A percentile compares a stretch with the other conserved stretches of the same genome.
Conservation (phyloP, 2,113 vertebrate species). For the Gnathonemus longibarbis region DNA sequence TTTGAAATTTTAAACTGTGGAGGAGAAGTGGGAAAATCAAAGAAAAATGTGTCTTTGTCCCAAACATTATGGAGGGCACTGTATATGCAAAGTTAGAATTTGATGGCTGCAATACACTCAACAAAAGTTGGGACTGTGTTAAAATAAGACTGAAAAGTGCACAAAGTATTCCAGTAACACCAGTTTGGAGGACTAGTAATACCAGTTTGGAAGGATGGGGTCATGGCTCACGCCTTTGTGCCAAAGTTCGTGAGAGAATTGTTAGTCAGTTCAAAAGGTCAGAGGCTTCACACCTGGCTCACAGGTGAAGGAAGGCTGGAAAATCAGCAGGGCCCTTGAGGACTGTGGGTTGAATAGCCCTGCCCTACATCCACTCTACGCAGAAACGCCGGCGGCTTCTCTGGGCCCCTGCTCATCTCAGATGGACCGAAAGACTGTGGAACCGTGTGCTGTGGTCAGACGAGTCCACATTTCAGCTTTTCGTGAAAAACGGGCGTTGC, state of each 20-base stretch:
- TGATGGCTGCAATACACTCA: not conserved
- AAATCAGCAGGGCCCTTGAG: too few species aligned
- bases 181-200: not conserved
- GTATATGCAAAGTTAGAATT: not conserved
- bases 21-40: too few species aligned
- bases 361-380: not conserved
- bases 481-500: too few species aligned
- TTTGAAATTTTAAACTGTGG: too few species aligned
- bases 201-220: not conserved
- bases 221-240: not conserved
- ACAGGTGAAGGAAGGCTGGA: too few species aligned
- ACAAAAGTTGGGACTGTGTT: not conserved
- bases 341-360: too few species aligned
- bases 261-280: not conserved
- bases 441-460: not conserved
- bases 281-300: too few species aligned
- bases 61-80: too few species aligned
- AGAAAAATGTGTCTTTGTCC: too few species aligned
- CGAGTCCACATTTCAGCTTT: not conserved
- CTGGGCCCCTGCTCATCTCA: too few species aligned
- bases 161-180: not conserved
- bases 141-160: not conserved
- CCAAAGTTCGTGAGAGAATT: not conserved
- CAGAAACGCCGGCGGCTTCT: not conserved
- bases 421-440: too few species aligned